Evolutionary conservation across 2,797 vertebrate species (phyloP).

Genomic region (Peromyscus attwateri): DNA sequence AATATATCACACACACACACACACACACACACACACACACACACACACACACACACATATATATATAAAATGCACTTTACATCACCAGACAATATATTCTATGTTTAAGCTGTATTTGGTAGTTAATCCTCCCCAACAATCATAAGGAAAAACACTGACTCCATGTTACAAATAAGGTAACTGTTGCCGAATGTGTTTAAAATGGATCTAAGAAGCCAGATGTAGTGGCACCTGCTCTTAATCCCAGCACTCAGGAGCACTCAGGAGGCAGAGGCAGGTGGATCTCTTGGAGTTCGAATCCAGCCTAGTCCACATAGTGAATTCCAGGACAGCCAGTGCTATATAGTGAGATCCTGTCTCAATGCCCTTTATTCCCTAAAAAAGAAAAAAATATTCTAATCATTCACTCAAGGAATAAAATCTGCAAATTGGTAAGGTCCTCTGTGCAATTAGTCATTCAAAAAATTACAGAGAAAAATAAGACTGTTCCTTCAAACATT

Average conservation of each 20-base stretch:
- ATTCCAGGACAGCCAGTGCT: background rate
- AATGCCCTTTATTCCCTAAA: background rate
- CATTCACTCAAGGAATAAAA: background rate
- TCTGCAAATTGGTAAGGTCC: background rate
- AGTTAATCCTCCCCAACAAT: background rate
- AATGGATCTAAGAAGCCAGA: background rate
- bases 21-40: too few relatives aligned
- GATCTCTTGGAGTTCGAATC: background rate
- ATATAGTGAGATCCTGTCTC: background rate
- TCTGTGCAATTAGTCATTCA: background rate
- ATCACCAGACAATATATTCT: background rate
- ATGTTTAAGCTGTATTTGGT: slow-evolving; percentile 21
- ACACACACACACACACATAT: too few relatives aligned
- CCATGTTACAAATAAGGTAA: slow-evolving; percentile 29
- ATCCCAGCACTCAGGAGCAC: background rate
- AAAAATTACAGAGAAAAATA: background rate
- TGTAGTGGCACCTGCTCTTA: background rate
- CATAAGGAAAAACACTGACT: background rate
- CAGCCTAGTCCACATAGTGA: background rate
- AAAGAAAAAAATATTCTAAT: background rate
- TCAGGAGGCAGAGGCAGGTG: background rate
- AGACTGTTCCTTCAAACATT: background rate
- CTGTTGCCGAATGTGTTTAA: background rate
- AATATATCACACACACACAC: too few relatives aligned
- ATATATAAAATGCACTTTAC: background rate